Base-by-base conservation (phyloP, 2,113 vertebrate species). In the Ahaetulla prasina region DNA sequence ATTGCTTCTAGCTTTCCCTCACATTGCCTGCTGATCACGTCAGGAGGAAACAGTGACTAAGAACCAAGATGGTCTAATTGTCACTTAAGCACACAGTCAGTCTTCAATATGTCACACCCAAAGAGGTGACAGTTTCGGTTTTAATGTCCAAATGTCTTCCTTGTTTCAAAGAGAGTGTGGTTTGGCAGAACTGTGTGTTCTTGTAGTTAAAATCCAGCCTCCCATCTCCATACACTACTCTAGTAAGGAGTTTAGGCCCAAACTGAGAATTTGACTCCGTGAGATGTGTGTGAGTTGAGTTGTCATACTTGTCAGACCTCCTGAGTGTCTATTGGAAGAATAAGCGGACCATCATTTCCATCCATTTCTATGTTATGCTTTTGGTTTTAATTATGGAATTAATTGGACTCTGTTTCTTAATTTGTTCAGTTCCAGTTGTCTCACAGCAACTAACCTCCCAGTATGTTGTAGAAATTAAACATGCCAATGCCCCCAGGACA, bases 371-470 rank as follows among this genome's bases (percentile, higher is more conserved):
- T 47, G 39, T 89, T 94, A 94, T 57, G 57, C 87, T 1, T 0
- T 80, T 92, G 89, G 88, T 93, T 95, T 91, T 84, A 35, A 90
- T 90, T 90, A 50, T 88, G 91, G 93, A 92, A 86, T 85, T 91
- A 90, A 93, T 95, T 94, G 94, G 92, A 0, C 88, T 95, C 8
- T 93, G 94, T 93, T 92, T 94, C n/a, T n/a, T 22, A 14, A 45
- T n/a, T 80, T 0, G 0, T 90, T 93, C 94, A 92, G 87, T 92
- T 94, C 87, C 87, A 91, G 68, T 88, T 91, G 60, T 0, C 0
- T 94, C 88, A 27, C 47, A 91, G 92, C 94, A 94, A 92, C 57
- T 93, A 94, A 95, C 93, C 92, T 93, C 91, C 63, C 80, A 43
- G 27, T 90, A 43, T 50, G 87, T 89, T 90, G 94, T 49, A 54